Conservation (phyloP, 2,797 vertebrate species). For the Alouatta caraya region DNA sequence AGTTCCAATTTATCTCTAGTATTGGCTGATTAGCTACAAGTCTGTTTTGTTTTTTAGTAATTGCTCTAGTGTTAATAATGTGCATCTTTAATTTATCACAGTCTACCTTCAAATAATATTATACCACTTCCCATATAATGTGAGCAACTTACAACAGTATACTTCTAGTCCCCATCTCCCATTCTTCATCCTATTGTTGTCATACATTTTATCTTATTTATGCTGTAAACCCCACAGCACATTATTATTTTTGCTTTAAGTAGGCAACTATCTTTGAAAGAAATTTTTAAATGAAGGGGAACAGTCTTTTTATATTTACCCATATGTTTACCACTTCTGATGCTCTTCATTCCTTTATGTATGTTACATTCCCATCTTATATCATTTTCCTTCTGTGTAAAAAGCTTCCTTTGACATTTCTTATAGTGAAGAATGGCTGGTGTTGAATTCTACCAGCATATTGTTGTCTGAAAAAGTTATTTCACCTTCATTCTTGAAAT, state of each 20-base stretch:
- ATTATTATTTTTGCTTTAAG: constrained; percentile 30
- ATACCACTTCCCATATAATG: not conserved
- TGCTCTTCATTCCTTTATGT: not conserved
- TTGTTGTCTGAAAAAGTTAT: not conserved
- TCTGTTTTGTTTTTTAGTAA: not conserved
- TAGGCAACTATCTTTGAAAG: constrained; percentile 17
- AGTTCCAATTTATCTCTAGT: not conserved
- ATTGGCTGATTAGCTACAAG: not conserved
- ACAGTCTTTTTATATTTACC: not conserved
- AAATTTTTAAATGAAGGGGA: not conserved
- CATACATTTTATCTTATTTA: not conserved
- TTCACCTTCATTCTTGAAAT: not conserved
- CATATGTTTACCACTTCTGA: not conserved
- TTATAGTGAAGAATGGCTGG: not conserved
- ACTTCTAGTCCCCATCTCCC: not conserved
- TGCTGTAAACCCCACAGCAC: not conserved
- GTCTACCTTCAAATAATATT: not conserved
- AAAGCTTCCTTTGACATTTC: constrained; percentile 6
- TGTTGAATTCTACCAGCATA: not conserved
- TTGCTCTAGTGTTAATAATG: not conserved
- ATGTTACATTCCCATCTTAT: not conserved
- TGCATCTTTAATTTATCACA: not conserved
- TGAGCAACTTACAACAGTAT: not conserved
- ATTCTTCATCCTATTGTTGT: not conserved
- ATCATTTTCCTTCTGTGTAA: constrained; percentile 7